Evolutionary conservation across 1,140 invertebrate genomes (phyloP).

Genomic region (Drosophila ambigua): DNA sequence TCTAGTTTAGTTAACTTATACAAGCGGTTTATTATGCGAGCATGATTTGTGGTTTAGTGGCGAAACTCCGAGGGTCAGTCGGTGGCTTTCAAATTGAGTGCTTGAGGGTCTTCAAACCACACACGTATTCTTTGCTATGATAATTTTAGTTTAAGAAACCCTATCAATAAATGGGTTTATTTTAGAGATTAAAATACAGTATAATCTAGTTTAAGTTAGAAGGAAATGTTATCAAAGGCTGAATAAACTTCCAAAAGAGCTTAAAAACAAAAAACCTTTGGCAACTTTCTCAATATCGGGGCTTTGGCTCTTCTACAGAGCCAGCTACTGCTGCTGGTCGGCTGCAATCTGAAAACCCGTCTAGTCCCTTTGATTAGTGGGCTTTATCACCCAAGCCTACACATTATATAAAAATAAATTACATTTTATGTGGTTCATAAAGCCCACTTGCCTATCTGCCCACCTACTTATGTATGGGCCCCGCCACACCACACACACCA

Average conservation of each 20-base stretch:
- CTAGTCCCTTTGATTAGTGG: constrained; percentile 40
- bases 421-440: constrained; percentile 62
- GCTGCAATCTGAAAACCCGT: constrained; percentile 40
- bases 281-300: constrained; percentile 21
- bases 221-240: no score
- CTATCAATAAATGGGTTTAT: constrained; percentile 18
- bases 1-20: constrained; percentile 30
- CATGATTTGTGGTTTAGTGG: constrained; percentile 25
- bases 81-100: constrained; percentile 36
- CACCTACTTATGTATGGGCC: constrained; percentile 39
- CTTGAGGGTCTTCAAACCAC: constrained; percentile 39
- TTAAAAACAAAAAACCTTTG: constrained; percentile 1
- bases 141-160: constrained; percentile 11
- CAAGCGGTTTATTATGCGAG: constrained; percentile 13
- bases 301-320: not conserved
- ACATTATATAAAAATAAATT: constrained; percentile 53
- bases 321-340: not conserved
- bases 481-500: not conserved
- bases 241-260: not conserved
- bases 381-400: constrained; percentile 63
- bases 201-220: no score
- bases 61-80: constrained; percentile 31
- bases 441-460: constrained; percentile 55
- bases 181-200: constrained; percentile 3
- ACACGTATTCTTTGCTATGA: not conserved